Conservation (phyloP, 2,888 invertebrate species). For the Blera fallax region DNA sequence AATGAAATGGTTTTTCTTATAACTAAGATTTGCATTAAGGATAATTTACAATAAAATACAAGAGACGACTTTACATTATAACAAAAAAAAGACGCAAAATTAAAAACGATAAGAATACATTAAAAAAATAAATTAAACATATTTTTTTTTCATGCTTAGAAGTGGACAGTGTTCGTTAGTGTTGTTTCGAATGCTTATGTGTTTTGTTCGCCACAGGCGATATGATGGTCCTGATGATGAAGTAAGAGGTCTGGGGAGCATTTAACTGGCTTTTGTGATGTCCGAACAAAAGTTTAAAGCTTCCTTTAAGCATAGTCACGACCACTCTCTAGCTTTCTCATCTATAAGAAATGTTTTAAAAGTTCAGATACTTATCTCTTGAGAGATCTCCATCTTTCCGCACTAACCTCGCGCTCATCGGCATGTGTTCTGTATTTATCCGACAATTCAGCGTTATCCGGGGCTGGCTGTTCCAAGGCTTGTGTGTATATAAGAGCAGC, state of each 20-base stretch:
- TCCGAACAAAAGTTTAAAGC: conserved; percentile 21
- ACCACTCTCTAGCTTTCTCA: conserved; percentile 64
- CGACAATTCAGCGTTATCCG: conserved; percentile 76
- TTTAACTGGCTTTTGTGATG: conserved; percentile 15
- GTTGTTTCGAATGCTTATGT: conserved; percentile 22
- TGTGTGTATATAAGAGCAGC: conserved; percentile 89
- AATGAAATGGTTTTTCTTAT: conserved; percentile 41
- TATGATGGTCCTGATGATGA: conserved; percentile 17
- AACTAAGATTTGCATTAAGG: conserved; percentile 15
- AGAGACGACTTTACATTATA: not conserved
- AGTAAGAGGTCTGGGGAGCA: not conserved
- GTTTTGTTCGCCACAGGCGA: not conserved
- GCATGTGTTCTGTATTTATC: conserved; percentile 81
- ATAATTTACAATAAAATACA: conserved; percentile 19
- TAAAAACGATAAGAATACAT: conserved; percentile 3
- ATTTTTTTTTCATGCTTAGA: conserved; percentile 4
- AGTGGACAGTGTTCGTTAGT: not conserved
- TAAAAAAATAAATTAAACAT: conserved; percentile 38
- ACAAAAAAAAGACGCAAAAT: not conserved
- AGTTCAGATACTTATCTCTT: conserved; percentile 1
- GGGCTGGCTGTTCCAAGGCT: conserved; percentile 77
- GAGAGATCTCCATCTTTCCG: conserved; percentile 30
- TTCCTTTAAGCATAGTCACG: conserved; percentile 60
- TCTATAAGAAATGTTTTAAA: conserved; percentile 40
- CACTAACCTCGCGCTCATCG: conserved; percentile 87